Conservation (phyloP, 2,113 vertebrate species). For the Antennarius striatus region DNA sequence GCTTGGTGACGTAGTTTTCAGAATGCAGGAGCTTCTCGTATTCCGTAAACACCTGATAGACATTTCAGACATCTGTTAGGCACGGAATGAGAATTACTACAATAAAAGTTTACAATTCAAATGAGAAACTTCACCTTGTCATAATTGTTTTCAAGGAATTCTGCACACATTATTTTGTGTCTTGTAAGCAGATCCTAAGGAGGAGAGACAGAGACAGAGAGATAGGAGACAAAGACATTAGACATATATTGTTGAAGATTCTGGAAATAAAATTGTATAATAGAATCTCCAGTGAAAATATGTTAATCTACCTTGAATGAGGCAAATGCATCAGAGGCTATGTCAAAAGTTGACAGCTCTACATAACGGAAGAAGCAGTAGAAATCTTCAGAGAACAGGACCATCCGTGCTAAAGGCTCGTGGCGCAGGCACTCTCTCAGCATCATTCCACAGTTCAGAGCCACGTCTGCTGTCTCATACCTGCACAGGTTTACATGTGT, state of each 20-base stretch:
- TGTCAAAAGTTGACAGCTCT: conserved; percentile 84
- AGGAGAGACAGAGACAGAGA: conserved; percentile 41
- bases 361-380: conserved; percentile 82
- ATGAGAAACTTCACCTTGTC: conserved; percentile 83
- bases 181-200: conserved; percentile 92
- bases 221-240: conserved; percentile 1
- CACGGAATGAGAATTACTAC: neutral
- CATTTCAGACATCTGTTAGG: conserved; percentile 18
- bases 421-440: conserved; percentile 83
- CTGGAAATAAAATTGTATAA: too few relatives aligned
- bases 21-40: conserved; percentile 97
- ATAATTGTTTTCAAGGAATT: conserved; percentile 96
- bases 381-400: conserved; percentile 82
- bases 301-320: conserved; percentile 78
- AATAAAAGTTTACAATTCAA: neutral
- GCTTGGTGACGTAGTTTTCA: conserved; percentile 97
- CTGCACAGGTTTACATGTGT: conserved; percentile 57
- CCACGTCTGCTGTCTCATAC: conserved; percentile 81
- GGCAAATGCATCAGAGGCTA: conserved; percentile 84
- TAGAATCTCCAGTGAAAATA: neutral
- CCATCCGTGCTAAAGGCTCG: conserved; percentile 79
- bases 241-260: neutral
- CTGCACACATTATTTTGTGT: conserved; percentile 94
- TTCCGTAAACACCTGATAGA: conserved; percentile 90
- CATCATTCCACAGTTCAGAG: conserved; percentile 86